Evolutionary conservation across 2,888 invertebrate genomes (phyloP), one percentile per base, ranked within the genome.

Genomic region (Polydrusus cervinus): DNA sequence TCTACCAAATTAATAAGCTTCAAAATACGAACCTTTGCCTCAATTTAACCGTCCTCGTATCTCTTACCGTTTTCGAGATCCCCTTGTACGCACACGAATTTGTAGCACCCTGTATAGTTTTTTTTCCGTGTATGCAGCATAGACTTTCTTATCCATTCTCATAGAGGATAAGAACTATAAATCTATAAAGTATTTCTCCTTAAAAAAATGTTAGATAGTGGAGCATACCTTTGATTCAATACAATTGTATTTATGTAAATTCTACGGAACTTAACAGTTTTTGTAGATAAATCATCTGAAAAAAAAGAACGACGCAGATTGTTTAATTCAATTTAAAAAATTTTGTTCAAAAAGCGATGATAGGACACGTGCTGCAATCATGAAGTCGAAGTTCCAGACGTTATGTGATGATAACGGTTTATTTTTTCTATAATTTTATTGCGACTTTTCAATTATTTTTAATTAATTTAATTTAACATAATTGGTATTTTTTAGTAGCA

Each of bases 331-430:
- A 47, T 47, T 14, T 61, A 43, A 9, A 10, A n/a, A 25, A 25
- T 25, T 51, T 51, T 11, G 20, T 51, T 51, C 25, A 25, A 25
- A 45, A 45, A 45, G 13, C 8, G 51, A 18, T 51, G 51, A 51
- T 51, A 49, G 18, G 6, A 49, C 64, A 65, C 64, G 64, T 65
- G 64, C 47, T 49, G n/a, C 30, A 47, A 3, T 49, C 64, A 47
- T 65, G 64, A 65, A 65, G 49, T 65, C 64, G 18, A 49, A 25
- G 64, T 40, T 49, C 64, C 64, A 65, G 64, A 65, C 64, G 30
- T 34, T 47, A 49, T 11, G 47, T 30, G 16, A 9, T 30, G 64
- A 65, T 65, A 65, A 65, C 20, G n/a, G 3, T 51, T 51, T 25
- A 20, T 20, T 51, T 51, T 18, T 51, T 51, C 11, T 51, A 25